Evolutionary conservation across 2,113 vertebrate species (phyloP), one percentile per base, ranked within the genome.

Genomic region (Balaeniceps rex): DNA sequence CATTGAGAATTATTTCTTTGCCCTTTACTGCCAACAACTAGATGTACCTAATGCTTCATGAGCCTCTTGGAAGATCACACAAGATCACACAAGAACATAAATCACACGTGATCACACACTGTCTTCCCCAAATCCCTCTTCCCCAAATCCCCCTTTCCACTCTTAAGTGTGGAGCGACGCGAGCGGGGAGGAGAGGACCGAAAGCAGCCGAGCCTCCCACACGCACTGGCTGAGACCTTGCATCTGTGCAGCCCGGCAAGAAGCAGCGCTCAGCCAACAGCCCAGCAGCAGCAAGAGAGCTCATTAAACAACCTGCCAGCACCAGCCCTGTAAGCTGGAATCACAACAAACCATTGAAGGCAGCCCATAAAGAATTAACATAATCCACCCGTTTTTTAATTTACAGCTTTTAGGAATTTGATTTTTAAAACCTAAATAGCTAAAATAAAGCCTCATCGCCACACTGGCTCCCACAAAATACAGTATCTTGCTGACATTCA

Each of bases 401-500:
- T 10, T 38, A 21, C 3, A 78, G n/a, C 29, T 79, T 71, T 21
- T 23, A 61, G 8, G 1, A 80, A 46, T 40, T 55, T 11, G 10
- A 18, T 10, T 38, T 80, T 69, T 34, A 42, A 61, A 80, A 60
- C 17, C 8, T 31, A 58, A 77, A 44, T 3, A 29, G 28, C 40
- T 87, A 46, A 87, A 87, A 57, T 13, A 64, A 80, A 65, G 29
- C 16, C 16, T 9, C 9, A 47, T 40, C 31, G 14, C n/a, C 14
- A 40, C 11, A 16, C 16, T 0, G 72, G 49, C n/a, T 65, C 19
- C 71, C 31, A 40, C 22, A 83, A 65, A 60, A 36, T 4, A 76
- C 0, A 0, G 10, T 23, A 38, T 31, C 36, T 49, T 13, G 10
- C 14, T 1, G 0, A 23, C 38, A 34, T 5, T 52, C 24, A 24